A percentile compares a stretch with the other conserved stretches of the same genome.
These are phyloP conservation scores for Papilio machaon DNA, from an alignment of 1,140 invertebrate genomes.

Conservation along the genomic window DNA sequence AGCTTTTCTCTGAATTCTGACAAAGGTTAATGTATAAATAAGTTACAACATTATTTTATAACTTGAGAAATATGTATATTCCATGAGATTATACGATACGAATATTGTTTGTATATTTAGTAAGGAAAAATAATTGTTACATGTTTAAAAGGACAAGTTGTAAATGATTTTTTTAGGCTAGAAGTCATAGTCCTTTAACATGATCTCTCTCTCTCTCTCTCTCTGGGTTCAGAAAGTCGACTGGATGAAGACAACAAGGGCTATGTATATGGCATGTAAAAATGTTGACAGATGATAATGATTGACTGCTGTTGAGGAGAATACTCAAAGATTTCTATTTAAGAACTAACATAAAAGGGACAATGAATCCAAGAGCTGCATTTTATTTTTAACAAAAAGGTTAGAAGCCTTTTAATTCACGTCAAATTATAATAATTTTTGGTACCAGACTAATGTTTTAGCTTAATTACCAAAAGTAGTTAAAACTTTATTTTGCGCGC, in stretches of 20 bases:
- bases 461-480: constrained; percentile 9
- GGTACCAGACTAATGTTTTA: not conserved
- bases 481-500: not conserved
- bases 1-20: constrained; percentile 11
- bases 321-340: not conserved
- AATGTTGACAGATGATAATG: too few species aligned
- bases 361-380: not conserved
- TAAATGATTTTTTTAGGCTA: too few species aligned
- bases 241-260: not conserved
- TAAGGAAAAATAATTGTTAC: not conserved
- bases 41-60: not conserved
- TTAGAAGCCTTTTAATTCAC: not conserved
- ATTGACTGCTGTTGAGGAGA: too few species aligned
- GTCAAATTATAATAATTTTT: not conserved
- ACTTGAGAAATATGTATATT: not conserved
- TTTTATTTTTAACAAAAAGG: not conserved
- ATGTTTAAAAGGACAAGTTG: not conserved
- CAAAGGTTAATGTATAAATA: constrained; percentile 27
- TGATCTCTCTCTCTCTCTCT: too few species aligned
- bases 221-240: not conserved
- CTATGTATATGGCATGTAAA: not conserved
- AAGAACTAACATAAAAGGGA: not conserved
- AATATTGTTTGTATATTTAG: not conserved
- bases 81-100: not conserved
- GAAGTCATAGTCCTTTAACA: too few species aligned